Evolutionary conservation across 2,888 invertebrate genomes (phyloP).

Genomic region (Marasmarcha lunaedactyla): DNA sequence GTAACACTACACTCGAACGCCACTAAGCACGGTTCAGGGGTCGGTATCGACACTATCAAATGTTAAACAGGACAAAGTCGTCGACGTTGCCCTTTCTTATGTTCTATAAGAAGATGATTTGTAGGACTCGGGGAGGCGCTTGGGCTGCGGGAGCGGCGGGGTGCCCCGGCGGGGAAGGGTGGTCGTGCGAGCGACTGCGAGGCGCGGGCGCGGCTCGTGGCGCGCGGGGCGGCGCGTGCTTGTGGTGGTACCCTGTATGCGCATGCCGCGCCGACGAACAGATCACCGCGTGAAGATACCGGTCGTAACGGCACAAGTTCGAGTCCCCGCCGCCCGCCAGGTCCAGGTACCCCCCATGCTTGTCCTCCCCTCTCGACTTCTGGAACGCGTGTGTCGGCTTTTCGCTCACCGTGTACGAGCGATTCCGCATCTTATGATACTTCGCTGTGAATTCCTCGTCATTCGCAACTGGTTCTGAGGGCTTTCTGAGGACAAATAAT

Average conservation of each 20-base stretch:
- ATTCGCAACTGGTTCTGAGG: slow-evolving; percentile 46
- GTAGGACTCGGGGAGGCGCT: slow-evolving; percentile 55
- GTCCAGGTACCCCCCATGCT: slow-evolving; percentile 66
- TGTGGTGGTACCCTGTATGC: slow-evolving; percentile 56
- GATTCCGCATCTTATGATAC: slow-evolving; percentile 55
- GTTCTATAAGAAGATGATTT: slow-evolving; percentile 65
- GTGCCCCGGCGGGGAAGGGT: slow-evolving; percentile 29
- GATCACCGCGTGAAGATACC: slow-evolving; percentile 74
- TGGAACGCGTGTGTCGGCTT: slow-evolving; percentile 52
- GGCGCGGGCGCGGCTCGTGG: slow-evolving; percentile 24
- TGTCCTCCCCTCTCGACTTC: slow-evolving; percentile 47
- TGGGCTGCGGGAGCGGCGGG: too few relatives aligned
- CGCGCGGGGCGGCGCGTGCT: slow-evolving; percentile 34
- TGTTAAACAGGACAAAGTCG: slow-evolving; percentile 28
- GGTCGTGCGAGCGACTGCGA: slow-evolving; percentile 47
- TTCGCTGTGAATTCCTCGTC: slow-evolving; percentile 48
- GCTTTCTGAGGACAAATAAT: slow-evolving; percentile 62
- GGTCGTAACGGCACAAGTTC: slow-evolving; percentile 67
- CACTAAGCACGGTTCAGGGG: too few relatives aligned
- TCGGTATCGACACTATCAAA: too few relatives aligned
- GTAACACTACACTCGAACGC: too few relatives aligned
- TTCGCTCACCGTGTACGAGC: slow-evolving; percentile 65
- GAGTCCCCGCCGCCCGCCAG: slow-evolving; percentile 72
- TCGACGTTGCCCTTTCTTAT: slow-evolving; percentile 29
- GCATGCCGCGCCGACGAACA: slow-evolving; percentile 66